Evolutionary conservation across 1,140 invertebrate genomes (phyloP), one percentile per base, ranked within the genome.

Genomic region (Drosophila ironensis): DNA sequence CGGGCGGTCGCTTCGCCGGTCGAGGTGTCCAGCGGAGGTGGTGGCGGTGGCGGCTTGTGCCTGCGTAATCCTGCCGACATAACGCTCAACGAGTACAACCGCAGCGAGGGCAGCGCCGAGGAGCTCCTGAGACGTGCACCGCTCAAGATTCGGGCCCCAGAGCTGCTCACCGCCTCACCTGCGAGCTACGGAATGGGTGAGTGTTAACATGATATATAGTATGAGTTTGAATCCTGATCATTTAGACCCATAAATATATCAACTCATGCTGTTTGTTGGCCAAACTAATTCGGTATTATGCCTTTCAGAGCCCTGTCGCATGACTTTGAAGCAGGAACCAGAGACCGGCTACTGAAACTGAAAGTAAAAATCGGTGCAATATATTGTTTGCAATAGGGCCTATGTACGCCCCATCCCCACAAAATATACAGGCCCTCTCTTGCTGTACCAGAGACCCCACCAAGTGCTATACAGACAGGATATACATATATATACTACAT

Each of bases 281-380:
- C n/a, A n/a, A n/a, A n/a, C n/a, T n/a, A n/a, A n/a, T n/a, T n/a
- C n/a, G n/a, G 16, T 7, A 4, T 6, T 20, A 1, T 25, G 4
- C n/a, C n/a, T 54, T 63, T 1, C 30, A 74, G 87, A 89, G 27
- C 64, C 80, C 16, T 88, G 87, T 76, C 81, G 87, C 22, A 84
- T 90, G 77, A 84, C 84, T 44, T 47, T 90, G 20, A 90, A 90
- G 59, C 87, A 90, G 72, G 89, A 90, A 56, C 88, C 88, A 25
- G 89, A 90, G 74, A 82, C 86, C 45, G 88, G 88, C 20, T 89
- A 89, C 61, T 89, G 59, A n/a, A 61, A 38, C 4, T n/a, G 3
- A 3, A 24, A 19, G 19, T 12, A 17, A 70, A 16, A 20, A 64
- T 25, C 42, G 63, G 73, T 82, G 73, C 77, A 77, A 77, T 82